Base-by-base conservation (phyloP, 2,113 vertebrate species). In the Pteropus alecto region DNA sequence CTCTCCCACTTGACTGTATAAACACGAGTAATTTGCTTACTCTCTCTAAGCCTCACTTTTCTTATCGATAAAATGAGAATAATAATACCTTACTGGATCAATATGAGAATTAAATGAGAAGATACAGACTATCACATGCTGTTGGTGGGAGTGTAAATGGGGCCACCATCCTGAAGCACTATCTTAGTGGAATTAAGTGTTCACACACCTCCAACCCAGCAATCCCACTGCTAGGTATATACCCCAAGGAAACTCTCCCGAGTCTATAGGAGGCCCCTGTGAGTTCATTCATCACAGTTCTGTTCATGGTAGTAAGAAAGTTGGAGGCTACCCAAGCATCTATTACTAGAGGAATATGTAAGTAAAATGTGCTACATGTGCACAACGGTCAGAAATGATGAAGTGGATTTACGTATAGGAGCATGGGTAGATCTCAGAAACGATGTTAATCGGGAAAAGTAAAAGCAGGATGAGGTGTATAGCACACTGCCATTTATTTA, bases 61-160 rank as follows among this genome's bases (percentile, higher is more conserved):
- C 68, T 73, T 78, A 78, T 70, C 51, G 65, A 78, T 83, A 87
- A 95, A 87, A 61, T 41, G 33, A 51, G 35, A 95, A 61, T 56
- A 43, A 81, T 38, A 91, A 85, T 60, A 67, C 28, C 56, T 90
- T 81, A 67, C 14, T 77, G 19, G 4, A 48, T 78, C 68, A 74
- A n/a, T 43, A 46, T 14, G 22, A 88, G 43, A 90, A 94, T 43
- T 92, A 88, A 93, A 43, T 60, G 38, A 85, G 74, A 92, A 92
- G 76, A 90, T 46, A 76, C 5, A 87, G 85, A 82, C 48, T 68
- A n/a, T 79, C 58, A 43, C 18, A 0, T n/a, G 9, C 73, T 63
- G 38, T 73, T 35, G 33, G 18, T 83, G 24, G 16, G 56, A 43
- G 4, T 61, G 7, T 56, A 61, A 38, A 88, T 71, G 70, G 15